Evolutionary conservation across 1,140 invertebrate species (phyloP).

Genomic region (Drosophila kurseongensis): DNA sequence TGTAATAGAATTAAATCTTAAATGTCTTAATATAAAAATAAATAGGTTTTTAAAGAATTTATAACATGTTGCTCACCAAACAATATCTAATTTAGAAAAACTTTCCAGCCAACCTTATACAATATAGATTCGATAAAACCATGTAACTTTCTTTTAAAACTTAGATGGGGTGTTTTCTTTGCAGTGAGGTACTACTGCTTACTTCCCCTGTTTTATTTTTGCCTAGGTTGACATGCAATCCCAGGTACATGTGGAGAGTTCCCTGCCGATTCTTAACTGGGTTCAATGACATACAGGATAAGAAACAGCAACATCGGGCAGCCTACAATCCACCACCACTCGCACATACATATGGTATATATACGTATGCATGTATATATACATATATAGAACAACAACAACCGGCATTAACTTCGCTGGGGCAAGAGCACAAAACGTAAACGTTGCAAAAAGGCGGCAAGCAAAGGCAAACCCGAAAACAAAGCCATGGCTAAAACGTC

Average conservation of each 20-base stretch:
- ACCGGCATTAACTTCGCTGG: slow-evolving; percentile 71
- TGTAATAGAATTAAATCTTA: too few relatives aligned
- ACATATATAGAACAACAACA: slow-evolving; percentile 40
- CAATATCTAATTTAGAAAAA: too few relatives aligned
- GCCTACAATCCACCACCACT: slow-evolving; percentile 43
- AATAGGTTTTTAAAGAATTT: too few relatives aligned
- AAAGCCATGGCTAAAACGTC: slow-evolving; percentile 71
- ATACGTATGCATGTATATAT: background rate
- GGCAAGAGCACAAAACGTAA: slow-evolving; percentile 69
- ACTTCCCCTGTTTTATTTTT: slow-evolving; percentile 26
- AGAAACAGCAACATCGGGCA: slow-evolving; percentile 49
- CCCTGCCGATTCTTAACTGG: slow-evolving; percentile 64
- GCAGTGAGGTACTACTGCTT: slow-evolving; percentile 12
- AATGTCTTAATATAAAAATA: too few relatives aligned
- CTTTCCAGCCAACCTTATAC: too few relatives aligned
- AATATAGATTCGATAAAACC: background rate
- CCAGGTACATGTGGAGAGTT: slow-evolving; percentile 64
- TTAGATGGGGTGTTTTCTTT: background rate
- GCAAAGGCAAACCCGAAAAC: slow-evolving; percentile 74
- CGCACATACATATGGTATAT: slow-evolving; percentile 13
- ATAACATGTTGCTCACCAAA: too few relatives aligned
- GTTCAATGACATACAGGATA: slow-evolving; percentile 80
- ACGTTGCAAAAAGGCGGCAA: slow-evolving; percentile 78
- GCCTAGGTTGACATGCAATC: slow-evolving; percentile 69
- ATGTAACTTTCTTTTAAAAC: background rate